Evolutionary conservation across 23 tunicate species (phyloP), one percentile per base, ranked within the genome.

Genomic region (Trididemnum clinides): DNA sequence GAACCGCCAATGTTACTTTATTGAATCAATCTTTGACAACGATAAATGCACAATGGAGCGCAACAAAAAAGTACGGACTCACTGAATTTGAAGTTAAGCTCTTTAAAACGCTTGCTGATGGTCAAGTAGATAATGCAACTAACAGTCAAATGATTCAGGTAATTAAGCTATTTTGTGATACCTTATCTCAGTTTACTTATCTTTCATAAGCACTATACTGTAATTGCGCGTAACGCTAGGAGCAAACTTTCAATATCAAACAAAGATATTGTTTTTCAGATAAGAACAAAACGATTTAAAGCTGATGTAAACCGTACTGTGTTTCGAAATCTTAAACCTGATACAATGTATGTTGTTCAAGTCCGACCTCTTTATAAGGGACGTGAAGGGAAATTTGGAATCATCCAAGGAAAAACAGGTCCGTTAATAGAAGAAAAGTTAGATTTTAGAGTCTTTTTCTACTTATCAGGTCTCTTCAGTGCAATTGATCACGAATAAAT

Each of bases 11-110:
- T 18, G 64, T 92, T 0, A 77, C 74, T 0, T 31, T 87, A 5
- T 71, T 23, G 34, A 69, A 92, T 37, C 85, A 91, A 23, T 82
- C 97, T 0, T 50, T 92, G 39, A 92, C 88, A 1, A 92, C 88
- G 25, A 0, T 92, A 33, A 58, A 77, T 18, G 97, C 91, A 10
- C 28, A 36, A 19, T 92, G 97, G 97, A 49, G 33, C 32, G 70
- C 85, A 20, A 88, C 97, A 1, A 83, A 86, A 10, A 88, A 88
- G 6, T 75, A 87, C 34, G 84, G 87, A 0, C 64, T 92, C 63
- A 87, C 88, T 29, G 91, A 88, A 33, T 92, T 85, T 66, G 79
- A 87, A 39, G 21, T 87, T 26, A 35, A 28, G 2, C 79, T 78
- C 29, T 57, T 25, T 7, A 33, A 31, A 71, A 62, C 25, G n/a